phyloP scores from a whole-genome alignment of 2,888 invertebrate species.

The Isoperla grammatica region DNA sequence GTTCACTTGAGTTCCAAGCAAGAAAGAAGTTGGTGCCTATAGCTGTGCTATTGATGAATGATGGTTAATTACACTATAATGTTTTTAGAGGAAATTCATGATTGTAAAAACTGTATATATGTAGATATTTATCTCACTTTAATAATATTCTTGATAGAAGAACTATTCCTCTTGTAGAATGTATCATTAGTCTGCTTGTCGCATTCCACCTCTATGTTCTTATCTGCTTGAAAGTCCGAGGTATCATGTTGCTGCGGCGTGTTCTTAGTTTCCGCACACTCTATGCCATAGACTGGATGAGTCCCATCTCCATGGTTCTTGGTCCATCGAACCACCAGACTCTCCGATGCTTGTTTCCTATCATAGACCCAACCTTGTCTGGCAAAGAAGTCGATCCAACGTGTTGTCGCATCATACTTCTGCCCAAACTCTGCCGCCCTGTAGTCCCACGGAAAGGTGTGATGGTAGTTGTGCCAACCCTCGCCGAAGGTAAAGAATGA shows the following conservation, averaged over 20 bases:
- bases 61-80: too few relatives aligned
- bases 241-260: neutral
- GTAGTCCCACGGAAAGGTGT: slow-evolving; percentile 49
- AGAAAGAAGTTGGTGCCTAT: too few relatives aligned
- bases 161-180: too few relatives aligned
- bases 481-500: slow-evolving; percentile 35
- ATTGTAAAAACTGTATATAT: too few relatives aligned
- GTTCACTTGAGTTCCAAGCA: too few relatives aligned
- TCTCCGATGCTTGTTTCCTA: neutral
- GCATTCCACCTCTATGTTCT: neutral
- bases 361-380: slow-evolving; percentile 33
- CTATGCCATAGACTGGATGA: slow-evolving; percentile 19
- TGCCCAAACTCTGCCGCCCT: slow-evolving; percentile 44
- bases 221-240: neutral
- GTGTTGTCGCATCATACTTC: slow-evolving; percentile 47
- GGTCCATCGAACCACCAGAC: neutral
- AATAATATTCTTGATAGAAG: too few relatives aligned
- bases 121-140: too few relatives aligned
- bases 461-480: slow-evolving; percentile 50
- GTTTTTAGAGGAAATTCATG: too few relatives aligned
- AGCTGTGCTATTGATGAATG: too few relatives aligned
- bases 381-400: slow-evolving; percentile 16
- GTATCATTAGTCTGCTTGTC: too few relatives aligned
- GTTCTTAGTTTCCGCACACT: neutral
- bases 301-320: slow-evolving; percentile 40